Evolutionary conservation across 2,888 invertebrate species (phyloP).

Genomic region (Folsomia candida): DNA sequence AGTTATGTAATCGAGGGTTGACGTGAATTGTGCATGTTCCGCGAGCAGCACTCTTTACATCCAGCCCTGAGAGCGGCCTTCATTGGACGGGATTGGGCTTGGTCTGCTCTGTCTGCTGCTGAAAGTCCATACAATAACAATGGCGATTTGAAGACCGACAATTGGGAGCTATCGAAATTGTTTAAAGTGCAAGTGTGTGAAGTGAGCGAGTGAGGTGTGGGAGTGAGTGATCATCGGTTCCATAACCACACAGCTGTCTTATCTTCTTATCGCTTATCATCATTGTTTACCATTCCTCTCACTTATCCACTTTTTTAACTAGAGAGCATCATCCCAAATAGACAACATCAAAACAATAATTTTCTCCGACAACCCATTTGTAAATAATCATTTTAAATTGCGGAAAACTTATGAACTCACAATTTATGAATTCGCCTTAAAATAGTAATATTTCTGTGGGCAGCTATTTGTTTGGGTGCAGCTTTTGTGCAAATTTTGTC

Average conservation of each 20-base stretch:
- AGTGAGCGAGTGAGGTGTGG: not conserved
- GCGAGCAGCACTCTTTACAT: too few relatives aligned
- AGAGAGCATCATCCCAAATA: not conserved
- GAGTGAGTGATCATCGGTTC: not conserved
- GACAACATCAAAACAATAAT: not conserved
- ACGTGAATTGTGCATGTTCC: not conserved
- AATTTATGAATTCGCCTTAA: too few relatives aligned
- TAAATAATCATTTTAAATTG: too few relatives aligned
- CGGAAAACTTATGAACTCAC: too few relatives aligned
- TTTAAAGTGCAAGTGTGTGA: not conserved
- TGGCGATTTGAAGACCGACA: constrained; percentile 22
- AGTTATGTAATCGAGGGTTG: not conserved
- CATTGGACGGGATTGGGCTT: constrained; percentile 37
- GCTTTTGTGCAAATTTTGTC: not conserved
- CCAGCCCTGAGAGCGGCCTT: constrained; percentile 40
- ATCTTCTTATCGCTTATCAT: not conserved
- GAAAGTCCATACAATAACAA: constrained; percentile 35
- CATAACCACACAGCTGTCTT: not conserved
- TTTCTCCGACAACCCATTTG: too few relatives aligned
- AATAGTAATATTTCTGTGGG: not conserved
- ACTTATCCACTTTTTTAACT: not conserved
- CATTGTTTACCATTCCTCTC: not conserved
- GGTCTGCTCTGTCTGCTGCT: constrained; percentile 40
- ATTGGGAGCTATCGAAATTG: not conserved
- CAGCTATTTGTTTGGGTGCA: not conserved